Percentiles rank a stretch among this genome's conserved stretches.
phyloP scores from a whole-genome alignment of 2,113 vertebrate species.

The Suncus etruscus region DNA sequence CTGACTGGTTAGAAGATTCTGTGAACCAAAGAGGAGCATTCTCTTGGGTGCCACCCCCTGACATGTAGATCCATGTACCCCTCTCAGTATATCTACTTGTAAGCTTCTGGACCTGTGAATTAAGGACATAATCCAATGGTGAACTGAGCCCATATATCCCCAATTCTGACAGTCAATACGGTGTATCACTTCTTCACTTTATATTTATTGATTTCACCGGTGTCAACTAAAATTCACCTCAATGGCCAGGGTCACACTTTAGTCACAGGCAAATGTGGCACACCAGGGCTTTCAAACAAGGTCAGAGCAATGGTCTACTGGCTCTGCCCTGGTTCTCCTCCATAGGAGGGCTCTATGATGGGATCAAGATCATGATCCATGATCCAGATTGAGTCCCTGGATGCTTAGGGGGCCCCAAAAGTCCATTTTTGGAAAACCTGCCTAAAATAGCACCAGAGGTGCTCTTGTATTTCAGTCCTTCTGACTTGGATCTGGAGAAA shows the following conservation, averaged over 20 bases:
- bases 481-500: constrained; percentile 4
- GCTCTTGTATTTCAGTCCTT: not conserved
- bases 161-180: not conserved
- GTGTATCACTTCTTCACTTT: not conserved
- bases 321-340: not conserved
- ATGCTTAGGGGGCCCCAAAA: constrained; percentile 16
- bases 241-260: not conserved
- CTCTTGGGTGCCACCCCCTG: not conserved
- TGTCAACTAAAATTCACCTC: not conserved
- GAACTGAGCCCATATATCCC: not conserved
- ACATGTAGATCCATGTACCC: not conserved
- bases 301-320: not conserved
- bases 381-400: constrained; percentile 26
- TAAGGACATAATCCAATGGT: not conserved
- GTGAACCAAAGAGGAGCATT: not conserved
- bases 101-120: not conserved
- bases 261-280: not conserved
- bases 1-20: not conserved
- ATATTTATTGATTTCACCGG: not conserved
- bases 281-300: not conserved
- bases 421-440: constrained; percentile 46
- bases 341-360: not conserved
- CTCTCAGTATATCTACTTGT: not conserved
- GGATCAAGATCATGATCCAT: not conserved
- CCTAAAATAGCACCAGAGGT: constrained; percentile 26